Conservation (phyloP, 2,797 vertebrate genomes). For the Nannoperca obscura region DNA sequence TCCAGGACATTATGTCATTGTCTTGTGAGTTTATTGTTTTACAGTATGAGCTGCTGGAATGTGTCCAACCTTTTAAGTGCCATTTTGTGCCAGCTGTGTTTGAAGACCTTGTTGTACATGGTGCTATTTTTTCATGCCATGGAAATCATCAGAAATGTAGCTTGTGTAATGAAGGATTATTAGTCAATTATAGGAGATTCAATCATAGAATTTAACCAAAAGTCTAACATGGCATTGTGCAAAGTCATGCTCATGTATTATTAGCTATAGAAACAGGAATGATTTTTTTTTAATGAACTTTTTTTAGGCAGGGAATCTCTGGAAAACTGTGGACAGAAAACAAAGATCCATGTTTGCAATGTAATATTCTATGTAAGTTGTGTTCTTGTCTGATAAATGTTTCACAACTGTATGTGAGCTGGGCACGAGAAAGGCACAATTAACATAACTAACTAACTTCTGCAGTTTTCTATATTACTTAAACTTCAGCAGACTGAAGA, state of each 20-base stretch:
- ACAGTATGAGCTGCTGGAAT: constrained; percentile 39
- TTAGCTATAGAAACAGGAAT: too few relatives aligned
- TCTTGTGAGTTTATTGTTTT: constrained; percentile 29
- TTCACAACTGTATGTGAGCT: background rate
- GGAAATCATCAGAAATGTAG: background rate
- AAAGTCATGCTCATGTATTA: background rate
- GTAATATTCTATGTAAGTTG: background rate
- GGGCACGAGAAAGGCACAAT: background rate
- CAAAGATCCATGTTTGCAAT: background rate
- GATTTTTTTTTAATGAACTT: background rate
- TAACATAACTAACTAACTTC: background rate
- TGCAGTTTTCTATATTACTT: background rate
- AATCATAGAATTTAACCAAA: background rate
- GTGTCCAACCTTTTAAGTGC: constrained; percentile 11
- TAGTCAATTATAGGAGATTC: background rate
- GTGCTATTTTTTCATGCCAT: background rate
- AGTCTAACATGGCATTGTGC: background rate
- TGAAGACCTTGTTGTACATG: background rate
- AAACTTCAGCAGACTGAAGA: background rate
- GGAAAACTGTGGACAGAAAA: background rate
- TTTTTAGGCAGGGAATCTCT: background rate
- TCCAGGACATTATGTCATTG: constrained; percentile 8
- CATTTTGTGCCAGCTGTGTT: constrained; percentile 1
- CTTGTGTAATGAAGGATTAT: background rate
- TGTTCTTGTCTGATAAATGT: constrained; percentile 1